Percentiles rank a stretch among this genome's conserved stretches.
Evolutionary conservation across 2,888 invertebrate genomes (phyloP).

Genomic region (Diloba caeruleocephala): DNA sequence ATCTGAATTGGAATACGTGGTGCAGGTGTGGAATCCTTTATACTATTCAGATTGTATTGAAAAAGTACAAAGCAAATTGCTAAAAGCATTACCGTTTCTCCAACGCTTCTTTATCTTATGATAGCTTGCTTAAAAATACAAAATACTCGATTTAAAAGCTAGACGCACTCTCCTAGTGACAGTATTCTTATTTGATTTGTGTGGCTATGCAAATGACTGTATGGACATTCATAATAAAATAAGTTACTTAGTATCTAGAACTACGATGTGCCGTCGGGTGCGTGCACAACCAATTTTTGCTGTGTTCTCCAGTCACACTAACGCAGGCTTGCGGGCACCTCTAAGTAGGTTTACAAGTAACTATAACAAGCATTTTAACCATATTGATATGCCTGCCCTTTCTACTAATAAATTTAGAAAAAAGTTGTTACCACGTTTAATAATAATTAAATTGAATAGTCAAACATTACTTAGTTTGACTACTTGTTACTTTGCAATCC

Average conservation of each 20-base stretch:
- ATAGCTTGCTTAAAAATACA: too few relatives aligned
- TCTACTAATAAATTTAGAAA: background rate
- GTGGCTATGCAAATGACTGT: slow-evolving; percentile 1
- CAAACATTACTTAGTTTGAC: too few relatives aligned
- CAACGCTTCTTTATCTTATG: too few relatives aligned
- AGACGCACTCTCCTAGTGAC: background rate
- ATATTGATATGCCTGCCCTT: background rate
- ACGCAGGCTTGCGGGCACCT: slow-evolving; percentile 4
- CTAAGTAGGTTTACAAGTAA: slow-evolving; percentile 1
- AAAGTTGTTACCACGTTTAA: too few relatives aligned
- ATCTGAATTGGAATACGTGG: too few relatives aligned
- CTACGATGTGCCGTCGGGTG: slow-evolving; percentile 3
- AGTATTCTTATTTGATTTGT: background rate
- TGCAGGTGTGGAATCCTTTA: too few relatives aligned
- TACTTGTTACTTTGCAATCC: too few relatives aligned
- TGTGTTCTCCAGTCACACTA: background rate
- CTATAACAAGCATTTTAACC: background rate
- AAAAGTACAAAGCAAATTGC: too few relatives aligned
- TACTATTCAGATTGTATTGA: too few relatives aligned
- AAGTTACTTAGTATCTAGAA: background rate
- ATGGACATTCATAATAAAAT: background rate
- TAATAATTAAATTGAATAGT: too few relatives aligned
- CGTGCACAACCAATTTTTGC: background rate
- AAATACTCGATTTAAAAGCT: background rate
- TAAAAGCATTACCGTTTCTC: too few relatives aligned